phyloP scores from a whole-genome alignment of 2,797 vertebrate genomes.

The Pangasius macronema region DNA sequence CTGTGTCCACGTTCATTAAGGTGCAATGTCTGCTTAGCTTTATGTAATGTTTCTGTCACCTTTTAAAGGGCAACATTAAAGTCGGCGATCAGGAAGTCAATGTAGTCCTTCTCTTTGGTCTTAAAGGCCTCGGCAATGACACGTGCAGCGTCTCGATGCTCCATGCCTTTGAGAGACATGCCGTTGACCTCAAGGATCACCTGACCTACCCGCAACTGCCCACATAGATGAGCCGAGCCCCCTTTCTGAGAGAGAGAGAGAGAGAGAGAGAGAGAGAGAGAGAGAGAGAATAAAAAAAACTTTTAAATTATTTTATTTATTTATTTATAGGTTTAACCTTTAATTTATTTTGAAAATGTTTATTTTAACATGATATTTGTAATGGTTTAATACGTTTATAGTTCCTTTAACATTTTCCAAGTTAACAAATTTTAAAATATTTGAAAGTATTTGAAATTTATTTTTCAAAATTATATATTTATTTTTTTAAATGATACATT shows the following conservation, averaged over 20 bases:
- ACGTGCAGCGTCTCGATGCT: slow-evolving; percentile 86
- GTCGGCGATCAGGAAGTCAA: slow-evolving; percentile 89
- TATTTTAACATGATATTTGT: not conserved
- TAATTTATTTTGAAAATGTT: not conserved
- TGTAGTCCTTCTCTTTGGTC: slow-evolving; percentile 87
- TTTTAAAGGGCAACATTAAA: slow-evolving; percentile 80
- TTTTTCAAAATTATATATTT: not conserved
- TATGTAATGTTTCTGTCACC: not conserved
- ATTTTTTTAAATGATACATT: not conserved
- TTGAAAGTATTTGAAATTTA: not conserved
- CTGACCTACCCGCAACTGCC: slow-evolving; percentile 90
- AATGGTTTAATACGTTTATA: not conserved
- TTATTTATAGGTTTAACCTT: not conserved
- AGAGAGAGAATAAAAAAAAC: slow-evolving; percentile 4
- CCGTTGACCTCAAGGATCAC: slow-evolving; percentile 92
- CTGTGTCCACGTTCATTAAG: slow-evolving; percentile 34
- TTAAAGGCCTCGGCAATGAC: slow-evolving; percentile 95
- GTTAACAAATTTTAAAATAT: not conserved
- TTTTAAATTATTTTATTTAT: not conserved
- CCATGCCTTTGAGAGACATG: slow-evolving; percentile 81
- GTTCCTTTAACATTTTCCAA: not conserved
- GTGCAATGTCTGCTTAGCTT: slow-evolving; percentile 34
- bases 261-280: slow-evolving; percentile 6
- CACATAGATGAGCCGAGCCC: slow-evolving; percentile 86
- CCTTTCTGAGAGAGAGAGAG: slow-evolving; percentile 74